Conservation (phyloP, 1,140 invertebrate species). For the Pogonus chalceus region DNA sequence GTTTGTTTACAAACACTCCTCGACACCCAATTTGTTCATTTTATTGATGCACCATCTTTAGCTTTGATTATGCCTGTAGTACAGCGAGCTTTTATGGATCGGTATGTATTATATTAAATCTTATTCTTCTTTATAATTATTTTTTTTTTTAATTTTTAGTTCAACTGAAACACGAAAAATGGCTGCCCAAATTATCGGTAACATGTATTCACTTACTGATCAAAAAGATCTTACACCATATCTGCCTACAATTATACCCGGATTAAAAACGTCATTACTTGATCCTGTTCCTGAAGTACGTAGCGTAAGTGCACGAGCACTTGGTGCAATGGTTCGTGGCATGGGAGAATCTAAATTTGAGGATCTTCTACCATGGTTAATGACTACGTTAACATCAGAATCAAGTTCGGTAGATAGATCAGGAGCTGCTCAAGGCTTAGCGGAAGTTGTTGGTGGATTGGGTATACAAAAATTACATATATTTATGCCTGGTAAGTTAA, state of each 20-base stretch:
- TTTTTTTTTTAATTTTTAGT: not conserved
- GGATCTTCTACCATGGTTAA: slow-evolving; percentile 93
- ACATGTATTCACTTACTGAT: slow-evolving; percentile 98
- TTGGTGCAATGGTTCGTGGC: slow-evolving; percentile 94
- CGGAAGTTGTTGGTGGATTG: slow-evolving; percentile 89
- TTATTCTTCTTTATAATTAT: not conserved
- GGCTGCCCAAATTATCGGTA: slow-evolving; percentile 98
- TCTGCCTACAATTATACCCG: slow-evolving; percentile 91
- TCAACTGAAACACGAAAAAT: slow-evolving; percentile 97
- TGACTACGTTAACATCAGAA: slow-evolving; percentile 96
- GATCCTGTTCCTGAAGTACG: slow-evolving; percentile 96
- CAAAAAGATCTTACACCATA: slow-evolving; percentile 97
- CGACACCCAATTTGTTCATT: slow-evolving; percentile 98
- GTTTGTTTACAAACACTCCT: slow-evolving; percentile 83
- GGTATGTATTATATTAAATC: slow-evolving; percentile 29
- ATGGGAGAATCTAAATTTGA: slow-evolving; percentile 95
- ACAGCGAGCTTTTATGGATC: slow-evolving; percentile 91
- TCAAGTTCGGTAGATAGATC: slow-evolving; percentile 90
- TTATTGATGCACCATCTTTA: slow-evolving; percentile 96
- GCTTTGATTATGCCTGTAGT: slow-evolving; percentile 99
- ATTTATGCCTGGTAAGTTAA: slow-evolving; percentile 70
- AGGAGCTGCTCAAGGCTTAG: slow-evolving; percentile 94
- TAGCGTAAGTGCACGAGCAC: slow-evolving; percentile 82
- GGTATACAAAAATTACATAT: slow-evolving; percentile 92
- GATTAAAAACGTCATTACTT: slow-evolving; percentile 88